phyloP scores from a whole-genome alignment of 2,888 invertebrate species.

The Drosophila longiperda region DNA sequence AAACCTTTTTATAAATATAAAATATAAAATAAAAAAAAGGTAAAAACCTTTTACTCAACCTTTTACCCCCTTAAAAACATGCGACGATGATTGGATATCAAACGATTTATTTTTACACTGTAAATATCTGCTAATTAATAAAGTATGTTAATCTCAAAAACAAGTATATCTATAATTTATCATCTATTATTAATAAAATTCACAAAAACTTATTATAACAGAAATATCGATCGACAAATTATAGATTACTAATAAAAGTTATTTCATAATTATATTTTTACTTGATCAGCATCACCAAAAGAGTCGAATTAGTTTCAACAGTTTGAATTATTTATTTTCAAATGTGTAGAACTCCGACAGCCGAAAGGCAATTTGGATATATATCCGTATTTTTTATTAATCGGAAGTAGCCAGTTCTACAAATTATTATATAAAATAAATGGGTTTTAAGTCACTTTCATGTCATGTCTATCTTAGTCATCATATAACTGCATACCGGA shows the following conservation, averaged over 20 bases:
- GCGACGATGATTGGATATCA: background rate
- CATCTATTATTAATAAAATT: background rate
- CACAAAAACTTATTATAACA: background rate
- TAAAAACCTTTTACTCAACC: background rate
- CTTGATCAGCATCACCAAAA: background rate
- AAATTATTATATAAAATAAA: background rate
- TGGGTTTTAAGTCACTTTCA: background rate
- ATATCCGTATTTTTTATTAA: background rate
- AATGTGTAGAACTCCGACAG: too few relatives aligned
- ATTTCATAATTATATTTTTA: too few relatives aligned
- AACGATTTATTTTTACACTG: background rate
- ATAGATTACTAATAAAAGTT: too few relatives aligned
- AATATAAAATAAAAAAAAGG: too few relatives aligned
- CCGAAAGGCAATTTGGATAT: background rate
- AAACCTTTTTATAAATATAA: background rate
- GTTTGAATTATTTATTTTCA: too few relatives aligned
- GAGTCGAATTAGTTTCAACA: background rate
- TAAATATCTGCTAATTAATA: background rate
- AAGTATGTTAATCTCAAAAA: background rate
- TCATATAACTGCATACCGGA: background rate
- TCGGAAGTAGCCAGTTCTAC: background rate
- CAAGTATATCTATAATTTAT: background rate
- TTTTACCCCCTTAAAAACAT: background rate
- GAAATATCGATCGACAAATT: background rate
- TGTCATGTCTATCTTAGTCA: background rate